Conservation (phyloP, 2,797 vertebrate species). For the Scomberomorus guttatus region DNA sequence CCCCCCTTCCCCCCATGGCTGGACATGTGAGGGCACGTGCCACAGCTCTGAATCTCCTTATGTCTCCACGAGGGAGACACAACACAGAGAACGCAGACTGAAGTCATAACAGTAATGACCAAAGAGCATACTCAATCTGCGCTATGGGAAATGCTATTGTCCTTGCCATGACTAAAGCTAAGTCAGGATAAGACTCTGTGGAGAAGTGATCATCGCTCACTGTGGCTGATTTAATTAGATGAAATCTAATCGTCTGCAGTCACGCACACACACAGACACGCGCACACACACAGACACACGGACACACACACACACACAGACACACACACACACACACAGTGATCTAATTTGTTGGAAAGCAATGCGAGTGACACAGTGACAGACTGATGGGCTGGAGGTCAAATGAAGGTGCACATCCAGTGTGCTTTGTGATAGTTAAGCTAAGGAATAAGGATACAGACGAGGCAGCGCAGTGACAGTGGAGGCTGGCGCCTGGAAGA, state of each 20-base stretch:
- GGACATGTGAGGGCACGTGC: constrained; percentile 52
- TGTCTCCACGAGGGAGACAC: constrained; percentile 9
- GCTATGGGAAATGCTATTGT: constrained; percentile 26
- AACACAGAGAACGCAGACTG: constrained; percentile 7
- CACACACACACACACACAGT: constrained; percentile 6
- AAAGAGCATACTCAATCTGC: constrained; percentile 23
- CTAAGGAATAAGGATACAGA: constrained; percentile 54
- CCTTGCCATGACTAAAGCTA: constrained; percentile 27
- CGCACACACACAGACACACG: background rate
- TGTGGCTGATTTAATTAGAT: constrained; percentile 57
- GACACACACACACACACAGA: background rate
- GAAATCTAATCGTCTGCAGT: constrained; percentile 45
- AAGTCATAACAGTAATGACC: constrained; percentile 32
- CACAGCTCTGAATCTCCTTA: constrained; percentile 13
- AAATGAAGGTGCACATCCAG: constrained; percentile 64
- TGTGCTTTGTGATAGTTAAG: constrained; percentile 53
- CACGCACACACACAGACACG: background rate
- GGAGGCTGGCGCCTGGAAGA: constrained; percentile 68
- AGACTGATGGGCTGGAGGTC: constrained; percentile 58
- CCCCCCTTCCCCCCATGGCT: background rate
- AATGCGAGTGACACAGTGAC: constrained; percentile 46
- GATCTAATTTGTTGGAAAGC: constrained; percentile 53
- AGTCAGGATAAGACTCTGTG: constrained; percentile 39
- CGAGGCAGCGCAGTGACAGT: constrained; percentile 43
- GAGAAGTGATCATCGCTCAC: constrained; percentile 56